Evolutionary conservation across 2,888 invertebrate species (phyloP), one percentile per base, ranked within the genome.

Genomic region (Trachelus stipa): DNA sequence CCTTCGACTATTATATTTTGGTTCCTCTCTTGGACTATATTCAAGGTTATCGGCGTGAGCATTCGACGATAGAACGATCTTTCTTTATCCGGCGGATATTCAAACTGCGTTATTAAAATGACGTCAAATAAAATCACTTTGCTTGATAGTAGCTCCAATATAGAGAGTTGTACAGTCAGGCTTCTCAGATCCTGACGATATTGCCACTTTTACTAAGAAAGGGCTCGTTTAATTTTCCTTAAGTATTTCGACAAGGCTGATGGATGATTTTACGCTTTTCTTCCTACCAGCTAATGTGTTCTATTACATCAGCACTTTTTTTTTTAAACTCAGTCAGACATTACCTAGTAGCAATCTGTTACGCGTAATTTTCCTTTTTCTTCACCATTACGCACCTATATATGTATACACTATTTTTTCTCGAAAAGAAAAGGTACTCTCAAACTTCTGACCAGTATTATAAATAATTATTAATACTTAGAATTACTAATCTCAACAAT

Each of bases 101-200:
- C 56, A 56, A 56, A 56, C 23, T 23, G 73, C 76, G 75, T 81
- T 79, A 81, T 83, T 81, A 74, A 82, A 82, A 81, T 79, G 78
- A 76, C 79, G 82, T 81, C 81, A 79, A 40, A 78, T 69, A 37
- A 80, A 75, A 81, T 81, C 80, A 81, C 81, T 77, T 80, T 34
- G 34, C 77, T 74, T 23, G 37, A 68, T 73, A 74, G 78, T 73
- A 75, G 30, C 34, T 68, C 74, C 69, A 69, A 68, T 34, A 15
- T 69, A 68, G 34, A 69, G 34, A 33, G n/a, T 34, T 73, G 73
- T 23, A 23, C 37, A 23, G 74, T 73, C 23, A 31, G 34, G 77
- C 76, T 74, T 31, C 73, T 34, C n/a, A 33, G 34, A n/a, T 68
- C n/a, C 73, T 34, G 34, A 34, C 34, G 34, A 69, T 37, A 73